These are phyloP conservation scores for Drosophila tsacasi DNA, from an alignment of 1,140 invertebrate genomes.

Conservation along the genomic window DNA sequence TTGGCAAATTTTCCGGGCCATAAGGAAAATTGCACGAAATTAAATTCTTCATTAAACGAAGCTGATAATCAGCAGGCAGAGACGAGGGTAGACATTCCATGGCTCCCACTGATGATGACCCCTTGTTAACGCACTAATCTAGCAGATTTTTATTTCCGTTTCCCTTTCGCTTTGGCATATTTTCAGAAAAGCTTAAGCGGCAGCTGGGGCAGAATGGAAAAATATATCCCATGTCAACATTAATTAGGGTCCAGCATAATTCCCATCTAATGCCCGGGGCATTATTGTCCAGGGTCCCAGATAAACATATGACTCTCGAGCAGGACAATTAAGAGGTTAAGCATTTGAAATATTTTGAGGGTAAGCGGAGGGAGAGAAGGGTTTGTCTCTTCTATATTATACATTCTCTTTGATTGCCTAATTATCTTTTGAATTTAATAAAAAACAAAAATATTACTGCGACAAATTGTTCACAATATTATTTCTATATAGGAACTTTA, in stretches of 20 bases:
- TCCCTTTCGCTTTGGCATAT: conserved; percentile 44
- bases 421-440: not conserved
- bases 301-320: conserved; percentile 43
- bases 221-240: conserved; percentile 76
- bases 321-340: conserved; percentile 21
- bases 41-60: conserved; percentile 49
- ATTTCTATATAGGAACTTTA: not conserved
- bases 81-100: conserved; percentile 68
- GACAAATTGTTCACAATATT: not conserved
- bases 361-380: too few species aligned
- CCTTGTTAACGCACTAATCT: conserved; percentile 78
- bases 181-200: conserved; percentile 35
- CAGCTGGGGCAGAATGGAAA: not conserved
- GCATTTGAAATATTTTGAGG: conserved; percentile 16
- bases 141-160: conserved; percentile 56
- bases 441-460: not conserved
- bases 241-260: conserved; percentile 77
- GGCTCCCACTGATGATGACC: conserved; percentile 43
- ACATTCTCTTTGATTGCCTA: not conserved
- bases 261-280: conserved; percentile 48
- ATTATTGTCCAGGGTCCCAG: conserved; percentile 32
- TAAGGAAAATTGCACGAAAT: conserved; percentile 31
- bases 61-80: conserved; percentile 50
- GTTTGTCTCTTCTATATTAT: not conserved
- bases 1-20: conserved; percentile 29